These are phyloP conservation scores for Sebastes oblongus DNA, from an alignment of 2,797 vertebrate genomes.

Conservation along the genomic window DNA sequence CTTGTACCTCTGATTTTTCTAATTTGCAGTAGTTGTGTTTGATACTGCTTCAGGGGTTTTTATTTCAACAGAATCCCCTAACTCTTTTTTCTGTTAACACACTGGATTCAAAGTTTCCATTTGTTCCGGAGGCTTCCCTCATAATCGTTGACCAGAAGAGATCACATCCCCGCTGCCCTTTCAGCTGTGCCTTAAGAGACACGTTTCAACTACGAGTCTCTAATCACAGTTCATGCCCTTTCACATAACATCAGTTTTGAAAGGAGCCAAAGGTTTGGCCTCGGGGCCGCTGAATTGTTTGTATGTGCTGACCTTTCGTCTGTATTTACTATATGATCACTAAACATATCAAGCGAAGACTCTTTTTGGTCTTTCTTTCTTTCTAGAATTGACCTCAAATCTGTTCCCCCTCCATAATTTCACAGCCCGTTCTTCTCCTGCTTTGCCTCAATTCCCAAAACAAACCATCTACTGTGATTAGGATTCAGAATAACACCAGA, in stretches of 20 bases:
- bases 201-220: constrained; percentile 48
- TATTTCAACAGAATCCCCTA: background rate
- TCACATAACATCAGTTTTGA: constrained; percentile 69
- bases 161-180: constrained; percentile 48
- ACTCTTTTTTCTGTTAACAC: background rate
- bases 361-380: background rate
- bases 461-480: constrained; percentile 15
- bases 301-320: constrained; percentile 60
- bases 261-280: constrained; percentile 56
- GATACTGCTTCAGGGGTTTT: constrained; percentile 7
- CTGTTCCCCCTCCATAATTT: background rate
- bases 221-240: constrained; percentile 70
- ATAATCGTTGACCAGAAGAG: constrained; percentile 42
- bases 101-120: constrained; percentile 19
- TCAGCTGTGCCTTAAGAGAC: constrained; percentile 58
- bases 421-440: background rate
- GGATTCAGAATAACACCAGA: background rate
- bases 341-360: constrained; percentile 28
- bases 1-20: constrained; percentile 1
- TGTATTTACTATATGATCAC: constrained; percentile 45
- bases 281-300: constrained; percentile 42
- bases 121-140: constrained; percentile 24
- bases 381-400: background rate
- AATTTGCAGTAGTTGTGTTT: background rate
- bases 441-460: background rate